Evolutionary conservation across 2,797 vertebrate species (phyloP), one percentile per base, ranked within the genome.

Genomic region (Cuniculus paca): DNA sequence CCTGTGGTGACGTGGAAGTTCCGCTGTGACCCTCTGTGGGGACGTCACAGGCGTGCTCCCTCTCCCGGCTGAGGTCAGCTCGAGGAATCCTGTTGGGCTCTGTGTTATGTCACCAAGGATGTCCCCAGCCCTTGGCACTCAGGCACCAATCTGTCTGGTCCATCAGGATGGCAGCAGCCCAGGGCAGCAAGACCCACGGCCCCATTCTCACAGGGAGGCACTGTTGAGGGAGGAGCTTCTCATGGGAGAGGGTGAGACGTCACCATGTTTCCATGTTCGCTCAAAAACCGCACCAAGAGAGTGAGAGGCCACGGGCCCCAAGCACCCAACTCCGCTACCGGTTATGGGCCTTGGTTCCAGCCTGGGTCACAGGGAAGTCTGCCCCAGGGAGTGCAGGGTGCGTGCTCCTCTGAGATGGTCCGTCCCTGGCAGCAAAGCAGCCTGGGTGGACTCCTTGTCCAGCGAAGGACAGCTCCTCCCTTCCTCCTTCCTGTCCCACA

Each of bases 1-100:
- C 80, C 86, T 95, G 95, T 72, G 79, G 87, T 88, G 93, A 87
- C 94, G 96, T 60, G 95, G 95, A 96, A 95, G 96, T 94, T 97
- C 84, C 96, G 91, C 91, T 94, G 90, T 26, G 56, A 86, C 60
- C 75, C 93, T 58, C 77, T 61, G 24, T 72, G 61, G 31, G 60
- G 96, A 91, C 95, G 85, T 88, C 94, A 56, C 68, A 80, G 94
- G 95, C 96, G 81, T 92, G 94, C 87, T 56, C 96, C 88, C 92
- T 87, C 96, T 95, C 97, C 68, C 72, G 81, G 10, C 63, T 8
- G 0, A 6, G 6, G 5, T 19, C 39, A 5, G 36, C 20, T 36
- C 48, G 8, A 77, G 24, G 72, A 68, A n/a, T 5, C 2, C 0
- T 10, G 28, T 34, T 80, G 74, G 39, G 19, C 50, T 45, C 26